Evolutionary conservation across 64 coral and sea anemone species (phyloP), one percentile per base, ranked within the genome.

Genomic region (Trachythela sp.): DNA sequence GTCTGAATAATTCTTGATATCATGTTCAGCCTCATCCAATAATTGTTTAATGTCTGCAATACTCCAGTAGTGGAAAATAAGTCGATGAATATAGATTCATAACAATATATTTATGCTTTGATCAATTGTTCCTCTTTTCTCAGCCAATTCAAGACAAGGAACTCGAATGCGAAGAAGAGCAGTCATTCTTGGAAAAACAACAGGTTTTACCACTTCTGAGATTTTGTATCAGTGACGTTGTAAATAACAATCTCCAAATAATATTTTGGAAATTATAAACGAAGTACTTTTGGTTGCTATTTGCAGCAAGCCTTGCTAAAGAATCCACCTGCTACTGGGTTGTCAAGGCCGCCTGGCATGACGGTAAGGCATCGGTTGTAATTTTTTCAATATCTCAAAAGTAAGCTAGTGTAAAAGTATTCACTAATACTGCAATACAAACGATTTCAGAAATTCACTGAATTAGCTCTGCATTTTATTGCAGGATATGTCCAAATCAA

Each of bases 71-170:
- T n/a, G n/a, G n/a, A n/a, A n/a, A n/a, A n/a, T n/a, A n/a, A n/a
- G n/a, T n/a, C n/a, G n/a, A n/a, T 40, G 49, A 26, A 24, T 42
- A 2, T 37, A 32, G 29, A 20, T 37, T 51, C 39, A 7, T 67
- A 68, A 68, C 8, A 30, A 54, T 33, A 70, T 72, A 9, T 75
- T 71, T 1, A 64, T 54, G 30, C 24, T 70, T 45, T 30, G 20
- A 39, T 29, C 9, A 40, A 15, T 91, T 50, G 2, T 87, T 84
- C 40, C 84, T 29, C 54, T 33, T 86, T 54, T 29, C 40, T 33
- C 64, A 99, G 96, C 96, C 96, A 32, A 91, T 99, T 54, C 96
- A 99, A 93, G 96, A 99, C 84, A 92, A 92, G 89, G 96, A 99
- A 67, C 85, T 94, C 70, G 27, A 84, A 48, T 93, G 93, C 75